Evolutionary conservation across 1,140 invertebrate species (phyloP).

Genomic region (Chironomus striatipennis): DNA sequence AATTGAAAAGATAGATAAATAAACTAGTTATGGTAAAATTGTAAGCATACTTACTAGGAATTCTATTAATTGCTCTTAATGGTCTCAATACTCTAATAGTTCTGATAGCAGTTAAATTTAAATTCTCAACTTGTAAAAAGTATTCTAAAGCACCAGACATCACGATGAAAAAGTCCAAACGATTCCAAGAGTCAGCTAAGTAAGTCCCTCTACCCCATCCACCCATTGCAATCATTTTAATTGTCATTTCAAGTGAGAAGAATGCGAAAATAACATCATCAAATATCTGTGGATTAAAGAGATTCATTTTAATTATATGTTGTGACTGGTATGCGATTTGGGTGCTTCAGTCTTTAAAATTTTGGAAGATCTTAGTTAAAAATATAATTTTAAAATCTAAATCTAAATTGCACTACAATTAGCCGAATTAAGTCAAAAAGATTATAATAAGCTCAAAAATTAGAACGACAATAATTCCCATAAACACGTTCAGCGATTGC

Average conservation of each 20-base stretch:
- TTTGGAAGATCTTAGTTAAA: no score
- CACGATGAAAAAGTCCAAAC: conserved; percentile 97
- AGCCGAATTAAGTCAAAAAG: neutral
- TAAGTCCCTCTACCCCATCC: conserved; percentile 90
- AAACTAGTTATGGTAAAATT: no score
- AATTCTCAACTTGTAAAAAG: conserved; percentile 89
- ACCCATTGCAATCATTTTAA: conserved; percentile 99
- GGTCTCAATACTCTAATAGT: conserved; percentile 95
- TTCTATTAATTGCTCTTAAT: conserved; percentile 95
- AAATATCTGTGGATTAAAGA: conserved; percentile 62
- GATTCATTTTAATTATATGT: no score
- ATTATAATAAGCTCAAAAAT: neutral
- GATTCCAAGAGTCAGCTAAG: conserved; percentile 96
- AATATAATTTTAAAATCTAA: no score
- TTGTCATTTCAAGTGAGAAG: conserved; percentile 92
- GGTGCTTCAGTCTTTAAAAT: neutral
- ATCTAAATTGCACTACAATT: no score
- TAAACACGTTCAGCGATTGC: no score
- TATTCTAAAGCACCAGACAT: conserved; percentile 91
- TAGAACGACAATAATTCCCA: neutral
- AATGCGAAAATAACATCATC: conserved; percentile 98
- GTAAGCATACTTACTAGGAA: conserved; percentile 86
- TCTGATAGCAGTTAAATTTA: conserved; percentile 95
- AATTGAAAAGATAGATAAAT: no score
- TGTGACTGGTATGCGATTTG: no score